Evolutionary conservation across 2,797 vertebrate genomes (phyloP).

Genomic region (Ctenosaura bakeri): DNA sequence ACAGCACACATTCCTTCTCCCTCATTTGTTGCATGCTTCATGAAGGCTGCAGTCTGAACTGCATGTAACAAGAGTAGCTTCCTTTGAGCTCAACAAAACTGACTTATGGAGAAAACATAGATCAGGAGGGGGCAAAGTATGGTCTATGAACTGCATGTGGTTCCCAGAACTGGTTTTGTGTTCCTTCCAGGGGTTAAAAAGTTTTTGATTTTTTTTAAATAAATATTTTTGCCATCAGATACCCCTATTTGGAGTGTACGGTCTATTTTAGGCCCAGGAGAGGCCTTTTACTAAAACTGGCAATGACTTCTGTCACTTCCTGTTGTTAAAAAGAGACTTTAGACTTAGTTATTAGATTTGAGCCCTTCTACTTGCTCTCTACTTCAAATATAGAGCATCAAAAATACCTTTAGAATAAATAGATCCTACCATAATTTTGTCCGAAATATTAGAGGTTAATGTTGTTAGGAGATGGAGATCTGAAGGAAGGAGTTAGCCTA

Average conservation of each 20-base stretch:
- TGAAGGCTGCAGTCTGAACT: background rate
- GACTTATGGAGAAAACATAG: background rate
- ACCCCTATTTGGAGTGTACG: too few relatives aligned
- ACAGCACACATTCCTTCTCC: too few relatives aligned
- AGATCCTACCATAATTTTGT: background rate
- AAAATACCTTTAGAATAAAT: slow-evolving; percentile 32
- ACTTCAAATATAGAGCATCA: background rate
- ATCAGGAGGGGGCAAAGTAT: background rate
- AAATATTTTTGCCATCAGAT: too few relatives aligned
- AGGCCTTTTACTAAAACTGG: background rate
- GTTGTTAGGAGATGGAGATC: slow-evolving; percentile 1
- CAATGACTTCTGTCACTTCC: background rate
- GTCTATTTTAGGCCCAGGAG: too few relatives aligned
- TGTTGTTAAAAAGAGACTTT: background rate
- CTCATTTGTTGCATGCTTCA: background rate
- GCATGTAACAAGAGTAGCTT: background rate
- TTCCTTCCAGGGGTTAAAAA: too few relatives aligned
- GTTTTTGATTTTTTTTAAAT: too few relatives aligned
- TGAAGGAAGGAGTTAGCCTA: background rate
- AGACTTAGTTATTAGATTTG: background rate
- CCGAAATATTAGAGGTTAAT: slow-evolving; percentile 25
- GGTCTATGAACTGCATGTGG: too few relatives aligned
- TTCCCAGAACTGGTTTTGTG: too few relatives aligned
- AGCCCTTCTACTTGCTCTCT: background rate
- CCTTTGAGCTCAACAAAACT: background rate